A percentile compares a stretch with the other conserved stretches of the same genome.
These are phyloP conservation scores for Zaprionus taronus DNA, from an alignment of 1,140 invertebrate genomes.

Conservation along the genomic window DNA sequence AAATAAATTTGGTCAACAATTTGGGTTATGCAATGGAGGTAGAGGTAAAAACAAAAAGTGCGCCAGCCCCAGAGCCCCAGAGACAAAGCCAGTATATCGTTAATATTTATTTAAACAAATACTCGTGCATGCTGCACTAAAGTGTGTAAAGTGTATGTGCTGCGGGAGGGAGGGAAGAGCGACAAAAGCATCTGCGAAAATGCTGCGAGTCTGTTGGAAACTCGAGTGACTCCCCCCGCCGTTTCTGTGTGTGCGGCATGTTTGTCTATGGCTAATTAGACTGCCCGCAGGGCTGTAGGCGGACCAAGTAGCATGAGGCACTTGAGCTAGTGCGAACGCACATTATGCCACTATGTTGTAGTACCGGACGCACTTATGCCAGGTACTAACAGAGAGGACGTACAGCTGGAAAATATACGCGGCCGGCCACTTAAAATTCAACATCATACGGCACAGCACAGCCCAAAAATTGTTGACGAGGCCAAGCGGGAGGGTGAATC, in stretches of 20 bases:
- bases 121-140: constrained; percentile 64
- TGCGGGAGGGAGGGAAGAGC: neutral
- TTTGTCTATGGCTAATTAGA: constrained; percentile 72
- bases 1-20: constrained; percentile 66
- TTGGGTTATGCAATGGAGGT: constrained; percentile 46
- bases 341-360: neutral
- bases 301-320: constrained; percentile 47
- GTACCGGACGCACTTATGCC: neutral
- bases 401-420: constrained; percentile 35
- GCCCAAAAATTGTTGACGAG: neutral
- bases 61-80: constrained; percentile 28
- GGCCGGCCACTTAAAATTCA: constrained; percentile 69
- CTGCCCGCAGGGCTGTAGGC: constrained; percentile 19
- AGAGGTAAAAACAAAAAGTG: constrained; percentile 9
- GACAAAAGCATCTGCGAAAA: constrained; percentile 14
- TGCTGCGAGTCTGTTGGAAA: neutral
- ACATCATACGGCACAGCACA: constrained; percentile 31
- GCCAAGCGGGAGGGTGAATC: constrained; percentile 2
- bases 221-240: neutral
- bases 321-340: constrained; percentile 28
- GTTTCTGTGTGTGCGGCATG: constrained; percentile 27
- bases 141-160: constrained; percentile 69
- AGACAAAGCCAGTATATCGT: constrained; percentile 14
- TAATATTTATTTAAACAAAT: constrained; percentile 51
- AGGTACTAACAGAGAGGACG: constrained; percentile 10